These are phyloP conservation scores for Pristionchus mayeri DNA, from an alignment of 2,888 invertebrate species.

Conservation along the genomic window DNA sequence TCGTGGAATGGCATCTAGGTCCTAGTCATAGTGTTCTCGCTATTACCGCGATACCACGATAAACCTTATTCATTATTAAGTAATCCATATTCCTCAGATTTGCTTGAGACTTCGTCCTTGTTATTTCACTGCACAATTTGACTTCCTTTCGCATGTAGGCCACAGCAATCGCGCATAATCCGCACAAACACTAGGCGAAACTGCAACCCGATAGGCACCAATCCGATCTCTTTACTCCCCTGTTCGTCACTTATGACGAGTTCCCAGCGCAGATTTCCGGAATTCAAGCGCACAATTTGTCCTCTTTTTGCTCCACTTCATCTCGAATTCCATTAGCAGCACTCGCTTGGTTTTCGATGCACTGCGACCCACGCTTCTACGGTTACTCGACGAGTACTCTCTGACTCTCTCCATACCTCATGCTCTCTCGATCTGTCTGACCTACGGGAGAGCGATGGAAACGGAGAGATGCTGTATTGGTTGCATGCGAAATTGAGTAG, in stretches of 20 bases:
- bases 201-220: no score
- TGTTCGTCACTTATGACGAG: background rate
- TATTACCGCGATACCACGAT: no score
- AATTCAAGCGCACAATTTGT: background rate
- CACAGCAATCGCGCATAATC: no score
- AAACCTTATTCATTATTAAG: no score
- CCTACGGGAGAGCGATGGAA: background rate
- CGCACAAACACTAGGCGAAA: no score
- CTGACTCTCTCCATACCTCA: background rate
- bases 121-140: no score
- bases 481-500: no score
- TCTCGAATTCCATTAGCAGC: background rate
- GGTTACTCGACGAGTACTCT: no score
- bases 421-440: background rate
- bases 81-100: no score
- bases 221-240: background rate
- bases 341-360: background rate
- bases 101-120: no score
- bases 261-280: background rate
- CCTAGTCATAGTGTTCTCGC: no score
- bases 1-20: no score
- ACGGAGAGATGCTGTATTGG: background rate
- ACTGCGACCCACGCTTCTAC: background rate
- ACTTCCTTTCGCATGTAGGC: background rate
- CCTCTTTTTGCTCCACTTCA: background rate